Conservation (phyloP, 1,140 invertebrate genomes). For the Meloidogyne hapla region DNA sequence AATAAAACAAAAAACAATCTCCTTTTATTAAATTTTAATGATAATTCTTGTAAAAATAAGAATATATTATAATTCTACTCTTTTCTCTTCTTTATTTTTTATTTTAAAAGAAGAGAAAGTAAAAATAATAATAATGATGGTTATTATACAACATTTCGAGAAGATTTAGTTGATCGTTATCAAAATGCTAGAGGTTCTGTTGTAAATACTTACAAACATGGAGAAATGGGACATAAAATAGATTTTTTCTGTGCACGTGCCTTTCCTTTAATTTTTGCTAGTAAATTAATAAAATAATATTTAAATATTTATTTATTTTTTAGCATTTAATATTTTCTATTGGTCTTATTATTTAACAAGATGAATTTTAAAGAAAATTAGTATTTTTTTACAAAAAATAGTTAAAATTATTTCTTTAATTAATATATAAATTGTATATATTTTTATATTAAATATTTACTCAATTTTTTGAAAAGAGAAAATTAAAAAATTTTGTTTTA, state of each 20-base stretch:
- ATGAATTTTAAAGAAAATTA: background rate
- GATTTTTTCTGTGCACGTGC: constrained; percentile 46
- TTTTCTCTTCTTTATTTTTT: too few species aligned
- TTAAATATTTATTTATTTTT: constrained; percentile 22
- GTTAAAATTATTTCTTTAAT: background rate
- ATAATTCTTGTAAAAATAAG: too few species aligned
- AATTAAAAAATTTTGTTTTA: too few species aligned
- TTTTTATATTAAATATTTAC: too few species aligned
- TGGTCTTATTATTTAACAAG: constrained; percentile 50
- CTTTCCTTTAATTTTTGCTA: constrained; percentile 49
- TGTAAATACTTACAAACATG: constrained; percentile 36
- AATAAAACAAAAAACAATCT: too few species aligned
- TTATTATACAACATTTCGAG: constrained; percentile 23
- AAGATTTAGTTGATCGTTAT: constrained; percentile 16
- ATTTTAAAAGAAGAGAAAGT: constrained; percentile 12
- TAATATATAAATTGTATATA: background rate
- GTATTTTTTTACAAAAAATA: background rate
- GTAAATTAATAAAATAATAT: constrained; percentile 26
- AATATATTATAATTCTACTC: too few species aligned
- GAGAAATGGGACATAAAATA: constrained; percentile 49
- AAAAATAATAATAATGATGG: constrained; percentile 14
- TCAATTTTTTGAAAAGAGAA: too few species aligned
- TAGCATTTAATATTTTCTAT: constrained; percentile 47
- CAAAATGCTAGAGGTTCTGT: constrained; percentile 11
- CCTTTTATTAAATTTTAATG: too few species aligned